A percentile compares a stretch with the other conserved stretches of the same genome.
Conservation (phyloP, 2,113 vertebrate species). For the Calyptommatus sinebrachiatus region DNA sequence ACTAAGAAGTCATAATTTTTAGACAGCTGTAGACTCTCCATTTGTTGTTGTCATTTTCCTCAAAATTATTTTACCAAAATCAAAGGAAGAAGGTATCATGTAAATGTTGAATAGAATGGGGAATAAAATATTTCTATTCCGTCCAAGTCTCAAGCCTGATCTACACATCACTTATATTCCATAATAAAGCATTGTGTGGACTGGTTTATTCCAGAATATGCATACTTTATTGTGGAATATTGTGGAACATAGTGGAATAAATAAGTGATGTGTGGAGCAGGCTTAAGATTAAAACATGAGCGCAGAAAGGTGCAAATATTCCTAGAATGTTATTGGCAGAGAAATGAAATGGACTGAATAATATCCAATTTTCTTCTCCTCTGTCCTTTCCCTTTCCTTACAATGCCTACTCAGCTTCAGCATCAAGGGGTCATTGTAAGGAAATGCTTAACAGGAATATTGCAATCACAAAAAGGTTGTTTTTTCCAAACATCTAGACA, state of each 20-base stretch:
- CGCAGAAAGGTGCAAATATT: neutral
- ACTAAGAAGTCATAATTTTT: neutral
- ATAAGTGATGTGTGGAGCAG: no score
- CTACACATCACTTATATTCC: no score
- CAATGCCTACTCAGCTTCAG: neutral
- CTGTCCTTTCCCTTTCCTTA: neutral
- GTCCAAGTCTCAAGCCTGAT: neutral
- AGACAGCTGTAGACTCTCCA: neutral
- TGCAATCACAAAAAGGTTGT: neutral
- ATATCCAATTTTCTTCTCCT: neutral
- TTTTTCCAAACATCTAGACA: conserved; percentile 24
- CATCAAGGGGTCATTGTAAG: neutral
- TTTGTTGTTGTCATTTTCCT: neutral
- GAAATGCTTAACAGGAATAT: neutral
- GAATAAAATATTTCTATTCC: conserved; percentile 1
- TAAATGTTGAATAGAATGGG: neutral
- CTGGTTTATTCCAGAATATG: no score
- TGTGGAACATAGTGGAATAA: no score
- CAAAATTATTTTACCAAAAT: neutral
- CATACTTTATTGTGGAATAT: no score
- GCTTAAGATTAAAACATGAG: neutral
- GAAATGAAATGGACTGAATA: neutral
- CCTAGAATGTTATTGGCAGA: neutral
- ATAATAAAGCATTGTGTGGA: no score
- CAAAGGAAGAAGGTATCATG: neutral